Evolutionary conservation across 2,888 invertebrate genomes (phyloP).

Genomic region (Mesorhabditis sp.): DNA sequence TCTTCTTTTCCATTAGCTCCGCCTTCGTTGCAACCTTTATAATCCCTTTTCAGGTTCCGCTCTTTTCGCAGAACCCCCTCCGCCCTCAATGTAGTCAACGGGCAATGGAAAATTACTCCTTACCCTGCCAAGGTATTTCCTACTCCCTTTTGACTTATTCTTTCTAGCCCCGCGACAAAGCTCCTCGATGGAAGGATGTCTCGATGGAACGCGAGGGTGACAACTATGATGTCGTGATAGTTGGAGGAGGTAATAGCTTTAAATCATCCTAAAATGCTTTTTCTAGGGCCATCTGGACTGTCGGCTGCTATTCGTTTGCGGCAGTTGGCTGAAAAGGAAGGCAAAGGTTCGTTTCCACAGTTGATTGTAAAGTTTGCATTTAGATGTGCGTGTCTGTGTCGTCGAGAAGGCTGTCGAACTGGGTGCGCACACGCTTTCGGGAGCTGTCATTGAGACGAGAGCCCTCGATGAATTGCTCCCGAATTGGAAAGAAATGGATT

Average conservation of each 20-base stretch:
- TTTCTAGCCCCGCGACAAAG: slow-evolving; percentile 32
- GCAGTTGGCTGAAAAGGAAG: slow-evolving; percentile 69
- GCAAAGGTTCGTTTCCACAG: slow-evolving; percentile 29
- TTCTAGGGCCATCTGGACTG: slow-evolving; percentile 78
- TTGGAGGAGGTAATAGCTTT: slow-evolving; percentile 75
- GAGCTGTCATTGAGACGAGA: slow-evolving; percentile 81
- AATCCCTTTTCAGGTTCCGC: no score
- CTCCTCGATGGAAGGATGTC: slow-evolving; percentile 56
- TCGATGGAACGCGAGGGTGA: slow-evolving; percentile 76
- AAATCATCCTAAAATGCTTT: no score
- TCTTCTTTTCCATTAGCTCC: no score
- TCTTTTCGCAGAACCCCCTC: no score
- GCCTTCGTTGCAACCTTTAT: no score
- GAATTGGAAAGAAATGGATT: slow-evolving; percentile 79
- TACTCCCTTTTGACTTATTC: background rate
- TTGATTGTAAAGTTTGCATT: slow-evolving; percentile 8
- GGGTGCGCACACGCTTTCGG: slow-evolving; percentile 89
- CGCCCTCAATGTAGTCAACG: slow-evolving; percentile 47
- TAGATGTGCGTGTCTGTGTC: slow-evolving; percentile 83
- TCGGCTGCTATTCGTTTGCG: slow-evolving; percentile 89
- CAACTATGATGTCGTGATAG: slow-evolving; percentile 94
- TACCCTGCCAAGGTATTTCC: slow-evolving; percentile 44
- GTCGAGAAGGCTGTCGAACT: slow-evolving; percentile 92
- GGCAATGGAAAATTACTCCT: slow-evolving; percentile 56
- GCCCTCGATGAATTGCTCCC: slow-evolving; percentile 80